A percentile compares a stretch with the other conserved stretches of the same genome.
Conservation (phyloP, 2,113 vertebrate genomes). For the Cisticola juncidis region DNA sequence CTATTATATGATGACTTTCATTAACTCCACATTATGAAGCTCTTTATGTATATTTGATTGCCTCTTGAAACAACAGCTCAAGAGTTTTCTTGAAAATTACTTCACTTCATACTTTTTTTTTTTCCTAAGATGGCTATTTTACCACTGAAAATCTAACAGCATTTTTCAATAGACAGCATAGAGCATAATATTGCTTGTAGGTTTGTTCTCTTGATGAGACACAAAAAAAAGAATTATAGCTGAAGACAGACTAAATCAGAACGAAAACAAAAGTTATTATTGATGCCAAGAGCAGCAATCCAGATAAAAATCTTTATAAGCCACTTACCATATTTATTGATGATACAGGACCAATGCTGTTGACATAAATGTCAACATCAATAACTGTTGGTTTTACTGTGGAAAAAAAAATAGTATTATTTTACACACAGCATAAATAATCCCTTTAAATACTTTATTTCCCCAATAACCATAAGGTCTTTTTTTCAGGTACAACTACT, state of each 20-base stretch:
- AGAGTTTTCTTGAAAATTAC: background rate
- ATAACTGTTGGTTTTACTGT: constrained; percentile 92
- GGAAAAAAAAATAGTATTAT: constrained; percentile 33
- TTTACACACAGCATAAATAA: background rate
- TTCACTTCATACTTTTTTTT: background rate
- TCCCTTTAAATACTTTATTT: background rate
- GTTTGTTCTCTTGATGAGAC: background rate
- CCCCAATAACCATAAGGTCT: background rate
- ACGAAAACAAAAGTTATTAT: background rate
- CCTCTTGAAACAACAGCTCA: background rate
- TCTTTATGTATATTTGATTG: background rate
- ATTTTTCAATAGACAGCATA: background rate
- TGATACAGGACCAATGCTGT: constrained; percentile 96
- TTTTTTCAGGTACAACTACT: background rate
- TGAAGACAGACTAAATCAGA: background rate
- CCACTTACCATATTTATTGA: constrained; percentile 96
- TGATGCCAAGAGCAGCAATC: background rate
- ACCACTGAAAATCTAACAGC: background rate
- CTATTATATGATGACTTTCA: background rate
- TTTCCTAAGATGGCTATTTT: background rate
- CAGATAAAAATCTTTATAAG: constrained; percentile 37
- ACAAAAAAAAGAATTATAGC: background rate
- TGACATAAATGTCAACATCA: constrained; percentile 94
- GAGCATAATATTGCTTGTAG: background rate
- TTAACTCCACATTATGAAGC: background rate